Evolutionary conservation across 2,113 vertebrate genomes (phyloP).

Genomic region (Tachysurus fulvidraco): DNA sequence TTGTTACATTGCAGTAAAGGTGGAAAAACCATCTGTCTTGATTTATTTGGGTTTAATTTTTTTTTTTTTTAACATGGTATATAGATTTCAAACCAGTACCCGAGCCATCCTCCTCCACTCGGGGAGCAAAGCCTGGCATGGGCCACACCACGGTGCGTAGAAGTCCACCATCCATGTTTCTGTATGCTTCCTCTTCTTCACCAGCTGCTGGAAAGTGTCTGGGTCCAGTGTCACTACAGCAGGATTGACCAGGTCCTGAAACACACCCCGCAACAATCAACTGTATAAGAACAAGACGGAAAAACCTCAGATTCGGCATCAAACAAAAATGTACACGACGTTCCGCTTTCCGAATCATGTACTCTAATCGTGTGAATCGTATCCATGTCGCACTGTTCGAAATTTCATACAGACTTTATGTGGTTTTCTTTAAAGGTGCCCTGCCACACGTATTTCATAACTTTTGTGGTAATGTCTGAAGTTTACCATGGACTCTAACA

Average conservation of each 20-base stretch:
- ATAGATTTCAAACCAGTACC: constrained; percentile 69
- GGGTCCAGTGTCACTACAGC: constrained; percentile 84
- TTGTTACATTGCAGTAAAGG: background rate
- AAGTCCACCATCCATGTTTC: constrained; percentile 93
- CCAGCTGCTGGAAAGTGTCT: constrained; percentile 81
- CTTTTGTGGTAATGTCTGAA: no score
- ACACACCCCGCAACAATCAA: constrained; percentile 22
- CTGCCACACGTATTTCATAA: no score
- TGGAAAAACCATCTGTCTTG: background rate
- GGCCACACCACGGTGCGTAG: constrained; percentile 96
- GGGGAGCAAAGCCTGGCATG: constrained; percentile 91
- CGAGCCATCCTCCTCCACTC: constrained; percentile 97
- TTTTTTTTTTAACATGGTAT: background rate
- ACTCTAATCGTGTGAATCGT: background rate
- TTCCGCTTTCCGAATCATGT: background rate
- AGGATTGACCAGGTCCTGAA: constrained; percentile 89
- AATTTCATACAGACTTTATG: background rate
- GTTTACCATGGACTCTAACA: no score
- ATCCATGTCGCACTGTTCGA: background rate
- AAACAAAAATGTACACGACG: background rate
- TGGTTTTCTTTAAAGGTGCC: background rate
- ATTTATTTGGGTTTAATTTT: background rate
- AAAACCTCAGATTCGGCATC: background rate
- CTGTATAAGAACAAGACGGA: background rate
- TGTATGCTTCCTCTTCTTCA: constrained; percentile 73